Evolutionary conservation across 2,888 invertebrate genomes (phyloP).

Genomic region (Pelosia muscerda): DNA sequence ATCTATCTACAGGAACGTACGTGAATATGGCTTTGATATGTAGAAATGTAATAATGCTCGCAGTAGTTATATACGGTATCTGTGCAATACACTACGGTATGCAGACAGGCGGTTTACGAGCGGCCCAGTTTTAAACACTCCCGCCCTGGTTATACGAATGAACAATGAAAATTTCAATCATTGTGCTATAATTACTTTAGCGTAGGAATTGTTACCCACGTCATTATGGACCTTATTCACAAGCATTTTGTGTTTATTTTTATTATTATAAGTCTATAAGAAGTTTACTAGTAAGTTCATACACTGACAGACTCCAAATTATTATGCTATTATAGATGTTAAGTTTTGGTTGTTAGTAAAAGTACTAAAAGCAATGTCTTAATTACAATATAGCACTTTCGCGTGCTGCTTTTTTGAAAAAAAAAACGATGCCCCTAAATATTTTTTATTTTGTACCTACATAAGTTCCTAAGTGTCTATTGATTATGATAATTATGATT

Average conservation of each 20-base stretch:
- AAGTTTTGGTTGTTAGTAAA: too few relatives aligned
- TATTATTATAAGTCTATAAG: background rate
- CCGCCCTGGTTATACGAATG: constrained; percentile 40
- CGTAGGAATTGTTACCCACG: constrained; percentile 12
- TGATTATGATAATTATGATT: too few relatives aligned
- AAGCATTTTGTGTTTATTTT: background rate
- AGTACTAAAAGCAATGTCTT: too few relatives aligned
- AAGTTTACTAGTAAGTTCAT: background rate
- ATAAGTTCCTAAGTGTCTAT: too few relatives aligned
- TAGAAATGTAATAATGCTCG: constrained; percentile 26
- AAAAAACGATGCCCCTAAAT: too few relatives aligned
- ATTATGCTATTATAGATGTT: too few relatives aligned
- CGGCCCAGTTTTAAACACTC: constrained; percentile 47
- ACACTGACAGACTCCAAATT: too few relatives aligned
- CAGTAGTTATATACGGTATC: constrained; percentile 38
- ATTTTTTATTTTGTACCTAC: too few relatives aligned
- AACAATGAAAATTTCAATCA: constrained; percentile 53
- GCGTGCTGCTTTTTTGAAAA: too few relatives aligned
- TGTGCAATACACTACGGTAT: constrained; percentile 49
- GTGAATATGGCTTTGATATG: constrained; percentile 3
- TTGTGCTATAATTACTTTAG: constrained; percentile 45
- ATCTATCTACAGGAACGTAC: background rate
- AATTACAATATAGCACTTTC: too few relatives aligned
- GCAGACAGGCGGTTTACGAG: constrained; percentile 44
- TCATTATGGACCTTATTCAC: background rate